Conservation (phyloP, 2,888 invertebrate genomes). For the Chironomus tentans region DNA sequence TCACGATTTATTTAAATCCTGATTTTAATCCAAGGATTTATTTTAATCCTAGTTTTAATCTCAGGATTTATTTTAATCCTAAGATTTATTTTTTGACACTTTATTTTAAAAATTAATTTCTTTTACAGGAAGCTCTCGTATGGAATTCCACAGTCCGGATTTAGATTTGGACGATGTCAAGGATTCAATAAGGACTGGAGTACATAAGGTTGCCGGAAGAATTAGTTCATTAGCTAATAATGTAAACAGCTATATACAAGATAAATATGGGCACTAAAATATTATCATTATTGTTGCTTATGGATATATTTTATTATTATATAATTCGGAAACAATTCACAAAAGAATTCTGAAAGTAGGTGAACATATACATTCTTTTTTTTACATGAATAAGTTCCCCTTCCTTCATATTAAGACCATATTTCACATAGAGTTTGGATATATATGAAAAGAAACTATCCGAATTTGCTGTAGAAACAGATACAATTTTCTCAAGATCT, state of each 20-base stretch:
- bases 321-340: too few species aligned
- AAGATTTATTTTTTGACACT: not conserved
- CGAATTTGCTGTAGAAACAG: too few species aligned
- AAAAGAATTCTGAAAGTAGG: too few species aligned
- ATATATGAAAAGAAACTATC: too few species aligned
- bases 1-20: not conserved
- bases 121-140: slow-evolving; percentile 28
- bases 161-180: slow-evolving; percentile 92
- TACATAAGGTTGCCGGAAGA: slow-evolving; percentile 94
- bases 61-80: not conserved
- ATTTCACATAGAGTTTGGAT: too few species aligned
- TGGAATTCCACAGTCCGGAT: slow-evolving; percentile 57
- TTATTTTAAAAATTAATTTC: not conserved
- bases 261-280: slow-evolving; percentile 54
- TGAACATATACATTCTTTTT: too few species aligned
- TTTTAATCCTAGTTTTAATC: not conserved
- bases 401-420: too few species aligned
- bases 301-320: not conserved
- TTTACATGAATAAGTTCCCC: too few species aligned
- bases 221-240: slow-evolving; percentile 90
- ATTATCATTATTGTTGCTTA: not conserved
- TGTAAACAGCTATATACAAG: slow-evolving; percentile 88
- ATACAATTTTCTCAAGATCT: too few species aligned
- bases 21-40: not conserved
- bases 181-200: slow-evolving; percentile 93